Evolutionary conservation across 2,888 invertebrate species (phyloP).

Genomic region (Acronicta alni): DNA sequence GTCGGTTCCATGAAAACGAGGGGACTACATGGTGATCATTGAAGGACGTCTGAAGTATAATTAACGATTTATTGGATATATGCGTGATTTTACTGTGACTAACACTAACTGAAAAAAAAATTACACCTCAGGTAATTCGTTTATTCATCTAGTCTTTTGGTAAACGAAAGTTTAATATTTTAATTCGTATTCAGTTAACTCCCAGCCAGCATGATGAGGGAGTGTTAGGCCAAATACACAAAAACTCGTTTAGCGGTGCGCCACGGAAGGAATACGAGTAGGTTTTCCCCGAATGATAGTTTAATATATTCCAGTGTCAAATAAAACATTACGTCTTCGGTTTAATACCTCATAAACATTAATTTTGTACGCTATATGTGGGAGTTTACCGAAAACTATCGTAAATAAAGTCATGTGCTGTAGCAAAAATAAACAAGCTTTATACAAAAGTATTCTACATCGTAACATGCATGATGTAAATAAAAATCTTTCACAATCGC

Average conservation of each 20-base stretch:
- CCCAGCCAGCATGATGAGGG: too few relatives aligned
- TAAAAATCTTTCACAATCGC: too few relatives aligned
- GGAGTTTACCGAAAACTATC: constrained; percentile 28
- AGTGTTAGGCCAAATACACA: neutral
- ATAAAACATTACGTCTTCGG: constrained; percentile 31
- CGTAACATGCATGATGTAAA: neutral
- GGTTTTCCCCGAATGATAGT: constrained; percentile 18
- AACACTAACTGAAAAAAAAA: too few relatives aligned
- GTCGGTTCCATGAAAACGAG: too few relatives aligned
- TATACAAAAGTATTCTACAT: constrained; percentile 8
- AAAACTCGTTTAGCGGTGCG: constrained; percentile 4
- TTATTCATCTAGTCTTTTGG: too few relatives aligned
- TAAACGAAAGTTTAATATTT: too few relatives aligned
- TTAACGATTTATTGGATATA: too few relatives aligned
- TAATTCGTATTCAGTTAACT: too few relatives aligned
- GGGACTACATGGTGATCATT: too few relatives aligned
- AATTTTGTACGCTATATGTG: constrained; percentile 20
- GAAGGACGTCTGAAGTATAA: too few relatives aligned
- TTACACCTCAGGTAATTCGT: too few relatives aligned
- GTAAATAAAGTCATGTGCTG: constrained; percentile 38
- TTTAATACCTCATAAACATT: constrained; percentile 37
- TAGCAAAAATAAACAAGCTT: constrained; percentile 34
- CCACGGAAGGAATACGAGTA: constrained; percentile 1
- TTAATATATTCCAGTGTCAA: constrained; percentile 26
- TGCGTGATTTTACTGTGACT: too few relatives aligned